Evolutionary conservation across 1,140 invertebrate genomes (phyloP).

Genomic region (Drosophila auraria): DNA sequence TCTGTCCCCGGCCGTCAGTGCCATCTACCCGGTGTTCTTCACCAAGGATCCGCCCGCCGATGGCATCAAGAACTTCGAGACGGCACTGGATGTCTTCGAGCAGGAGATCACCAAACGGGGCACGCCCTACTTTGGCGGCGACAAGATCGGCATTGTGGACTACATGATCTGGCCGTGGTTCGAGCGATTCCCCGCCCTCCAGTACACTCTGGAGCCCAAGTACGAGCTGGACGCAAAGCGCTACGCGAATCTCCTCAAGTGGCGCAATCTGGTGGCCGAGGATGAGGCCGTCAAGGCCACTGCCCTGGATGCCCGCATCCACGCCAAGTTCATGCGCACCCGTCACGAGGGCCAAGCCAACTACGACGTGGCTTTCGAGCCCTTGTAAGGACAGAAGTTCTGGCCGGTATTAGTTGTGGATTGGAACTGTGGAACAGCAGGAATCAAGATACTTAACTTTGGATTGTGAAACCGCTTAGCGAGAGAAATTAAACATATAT

Average conservation of each 20-base stretch:
- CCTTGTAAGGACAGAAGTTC: conserved; percentile 1
- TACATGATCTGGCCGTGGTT: conserved; percentile 97
- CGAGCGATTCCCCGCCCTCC: conserved; percentile 87
- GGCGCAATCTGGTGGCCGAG: conserved; percentile 89
- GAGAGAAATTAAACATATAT: conserved; percentile 17
- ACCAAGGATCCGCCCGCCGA: conserved; percentile 60
- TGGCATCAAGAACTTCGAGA: conserved; percentile 73
- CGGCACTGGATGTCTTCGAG: conserved; percentile 89
- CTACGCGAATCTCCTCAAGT: conserved; percentile 85
- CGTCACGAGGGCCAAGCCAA: conserved; percentile 88
- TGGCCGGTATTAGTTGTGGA: neutral
- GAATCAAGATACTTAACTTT: conserved; percentile 19
- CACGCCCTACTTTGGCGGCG: conserved; percentile 89
- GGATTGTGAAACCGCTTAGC: conserved; percentile 23
- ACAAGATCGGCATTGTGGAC: conserved; percentile 92
- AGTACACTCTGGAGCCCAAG: conserved; percentile 39
- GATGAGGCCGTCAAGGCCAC: conserved; percentile 89
- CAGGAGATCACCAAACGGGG: conserved; percentile 87
- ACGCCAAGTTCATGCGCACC: conserved; percentile 90
- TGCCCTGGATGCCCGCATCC: conserved; percentile 88
- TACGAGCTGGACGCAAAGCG: conserved; percentile 73
- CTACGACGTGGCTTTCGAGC: conserved; percentile 87
- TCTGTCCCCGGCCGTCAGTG: conserved; percentile 83
- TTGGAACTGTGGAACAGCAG: neutral
- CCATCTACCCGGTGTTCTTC: conserved; percentile 73